phyloP scores from a whole-genome alignment of 1,140 invertebrate genomes.

The Panagrolaimus sp. region DNA sequence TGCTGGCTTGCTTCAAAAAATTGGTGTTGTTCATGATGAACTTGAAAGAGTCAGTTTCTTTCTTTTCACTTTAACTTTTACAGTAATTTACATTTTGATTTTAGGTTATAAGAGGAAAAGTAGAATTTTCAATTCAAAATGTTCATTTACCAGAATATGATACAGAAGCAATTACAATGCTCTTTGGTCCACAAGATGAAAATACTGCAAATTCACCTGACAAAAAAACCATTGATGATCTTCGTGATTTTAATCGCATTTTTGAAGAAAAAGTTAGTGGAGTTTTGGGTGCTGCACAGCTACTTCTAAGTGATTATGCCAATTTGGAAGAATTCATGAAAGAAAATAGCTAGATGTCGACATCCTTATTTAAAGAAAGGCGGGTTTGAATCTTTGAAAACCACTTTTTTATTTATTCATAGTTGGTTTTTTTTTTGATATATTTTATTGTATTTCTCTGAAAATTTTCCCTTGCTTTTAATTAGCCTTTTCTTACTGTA shows the following conservation, averaged over 20 bases:
- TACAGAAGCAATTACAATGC: slow-evolving; percentile 20
- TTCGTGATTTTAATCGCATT: slow-evolving; percentile 21
- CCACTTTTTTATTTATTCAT: no score
- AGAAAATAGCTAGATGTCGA: background rate
- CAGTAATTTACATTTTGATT: no score
- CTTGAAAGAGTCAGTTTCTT: background rate
- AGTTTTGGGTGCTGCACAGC: slow-evolving; percentile 26
- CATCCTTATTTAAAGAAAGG: background rate
- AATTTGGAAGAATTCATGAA: slow-evolving; percentile 15
- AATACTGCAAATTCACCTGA: background rate
- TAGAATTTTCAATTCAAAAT: slow-evolving; percentile 24
- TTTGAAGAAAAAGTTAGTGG: slow-evolving; percentile 27
- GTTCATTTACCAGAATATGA: slow-evolving; percentile 27
- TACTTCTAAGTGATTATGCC: slow-evolving; percentile 26
- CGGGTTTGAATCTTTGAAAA: no score
- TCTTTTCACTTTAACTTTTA: no score
- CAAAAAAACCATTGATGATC: background rate
- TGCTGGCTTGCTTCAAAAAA: background rate
- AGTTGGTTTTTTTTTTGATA: no score
- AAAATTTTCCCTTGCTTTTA: no score
- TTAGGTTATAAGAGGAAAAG: slow-evolving; percentile 12
- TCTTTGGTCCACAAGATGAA: slow-evolving; percentile 19
- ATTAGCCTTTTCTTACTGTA: no score
- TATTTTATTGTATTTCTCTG: no score
- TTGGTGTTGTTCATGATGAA: background rate